Conservation (phyloP, 2,888 invertebrate genomes). For the Taphrorychus bicolor region DNA sequence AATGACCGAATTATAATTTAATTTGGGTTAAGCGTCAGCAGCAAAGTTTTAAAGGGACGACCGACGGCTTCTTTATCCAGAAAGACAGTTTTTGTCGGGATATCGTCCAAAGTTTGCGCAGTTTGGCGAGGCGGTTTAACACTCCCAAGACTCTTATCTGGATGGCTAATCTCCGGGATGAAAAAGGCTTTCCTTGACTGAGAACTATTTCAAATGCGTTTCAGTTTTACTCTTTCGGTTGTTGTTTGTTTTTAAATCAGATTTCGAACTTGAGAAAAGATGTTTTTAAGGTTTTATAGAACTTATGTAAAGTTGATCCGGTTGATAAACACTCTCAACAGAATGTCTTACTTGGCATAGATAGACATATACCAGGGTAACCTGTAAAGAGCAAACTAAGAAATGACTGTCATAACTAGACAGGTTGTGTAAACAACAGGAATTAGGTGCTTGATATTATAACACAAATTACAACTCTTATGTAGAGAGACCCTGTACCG, state of each 20-base stretch:
- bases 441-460: no score
- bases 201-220: not conserved
- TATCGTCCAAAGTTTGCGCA: constrained; percentile 21
- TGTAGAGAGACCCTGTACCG: no score
- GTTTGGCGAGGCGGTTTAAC: constrained; percentile 9
- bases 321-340: no score
- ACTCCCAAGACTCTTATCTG: not conserved
- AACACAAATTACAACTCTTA: no score
- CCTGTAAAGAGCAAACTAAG: no score
- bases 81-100: constrained; percentile 18
- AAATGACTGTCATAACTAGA: no score
- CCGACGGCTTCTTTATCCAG: constrained; percentile 15
- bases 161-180: not conserved
- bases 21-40: constrained; percentile 16
- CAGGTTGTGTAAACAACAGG: no score
- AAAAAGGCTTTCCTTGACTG: not conserved
- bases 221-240: not conserved
- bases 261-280: not conserved
- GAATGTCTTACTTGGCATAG: no score
- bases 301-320: no score
- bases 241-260: not conserved
- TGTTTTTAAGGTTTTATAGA: no score
- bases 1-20: constrained; percentile 24
- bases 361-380: no score
- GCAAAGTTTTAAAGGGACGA: constrained; percentile 10